A percentile compares a stretch with the other conserved stretches of the same genome.
These are phyloP conservation scores for Hemitrygon akajei DNA, from an alignment of 2,797 vertebrate species.

Conservation along the genomic window DNA sequence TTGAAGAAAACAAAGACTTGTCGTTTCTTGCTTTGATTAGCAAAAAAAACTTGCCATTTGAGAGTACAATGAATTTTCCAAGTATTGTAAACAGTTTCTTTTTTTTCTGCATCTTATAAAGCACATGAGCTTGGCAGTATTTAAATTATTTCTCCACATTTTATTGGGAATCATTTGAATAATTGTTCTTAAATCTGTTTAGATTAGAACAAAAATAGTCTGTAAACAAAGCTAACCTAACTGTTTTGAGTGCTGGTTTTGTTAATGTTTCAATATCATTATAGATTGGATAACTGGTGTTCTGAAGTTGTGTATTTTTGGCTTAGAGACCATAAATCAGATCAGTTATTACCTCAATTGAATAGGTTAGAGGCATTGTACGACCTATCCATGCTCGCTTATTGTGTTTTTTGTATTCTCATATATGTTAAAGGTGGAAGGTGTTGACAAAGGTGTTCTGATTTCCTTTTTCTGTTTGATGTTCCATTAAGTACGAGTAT, in stretches of 20 bases:
- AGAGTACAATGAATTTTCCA: not conserved
- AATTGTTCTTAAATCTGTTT: not conserved
- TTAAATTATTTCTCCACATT: not conserved
- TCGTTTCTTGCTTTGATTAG: not conserved
- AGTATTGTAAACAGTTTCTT: not conserved
- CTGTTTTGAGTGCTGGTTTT: not conserved
- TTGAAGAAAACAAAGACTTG: not conserved
- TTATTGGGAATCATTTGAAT: not conserved
- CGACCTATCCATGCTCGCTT: too few species aligned
- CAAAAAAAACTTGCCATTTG: not conserved
- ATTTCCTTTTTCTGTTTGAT: not conserved
- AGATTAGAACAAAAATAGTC: not conserved
- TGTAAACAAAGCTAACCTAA: not conserved
- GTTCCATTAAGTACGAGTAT: not conserved
- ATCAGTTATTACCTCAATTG: too few species aligned
- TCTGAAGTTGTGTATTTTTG: not conserved
- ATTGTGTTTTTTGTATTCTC: too few species aligned
- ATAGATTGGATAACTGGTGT: not conserved
- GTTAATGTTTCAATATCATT: not conserved
- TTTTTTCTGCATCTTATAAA: not conserved
- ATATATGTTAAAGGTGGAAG: too few species aligned
- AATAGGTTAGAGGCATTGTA: too few species aligned
- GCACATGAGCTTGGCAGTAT: not conserved
- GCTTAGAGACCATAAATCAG: too few species aligned
- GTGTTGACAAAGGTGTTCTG: too few species aligned